These are phyloP conservation scores for Galleria mellonella DNA, from an alignment of 1,140 invertebrate genomes.

Conservation along the genomic window DNA sequence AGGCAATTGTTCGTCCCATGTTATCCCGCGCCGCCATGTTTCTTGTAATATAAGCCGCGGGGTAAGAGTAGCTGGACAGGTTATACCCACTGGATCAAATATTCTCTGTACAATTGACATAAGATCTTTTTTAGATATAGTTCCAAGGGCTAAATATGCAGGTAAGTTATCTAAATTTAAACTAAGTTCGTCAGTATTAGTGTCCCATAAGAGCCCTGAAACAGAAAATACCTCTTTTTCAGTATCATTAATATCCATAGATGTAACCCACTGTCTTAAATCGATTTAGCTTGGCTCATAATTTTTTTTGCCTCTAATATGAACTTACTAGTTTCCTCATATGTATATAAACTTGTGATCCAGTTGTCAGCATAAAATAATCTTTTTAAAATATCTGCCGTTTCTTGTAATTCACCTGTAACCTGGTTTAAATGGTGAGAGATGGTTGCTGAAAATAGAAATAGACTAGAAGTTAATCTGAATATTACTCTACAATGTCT, in stretches of 20 bases:
- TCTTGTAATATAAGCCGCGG: slow-evolving; percentile 9
- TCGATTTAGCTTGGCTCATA: slow-evolving; percentile 1
- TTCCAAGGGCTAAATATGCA: not conserved
- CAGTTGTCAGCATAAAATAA: not conserved
- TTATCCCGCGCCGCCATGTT: not conserved
- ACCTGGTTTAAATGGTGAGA: not conserved
- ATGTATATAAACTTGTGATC: not conserved
- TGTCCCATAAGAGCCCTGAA: slow-evolving; percentile 3
- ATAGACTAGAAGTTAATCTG: slow-evolving; percentile 2
- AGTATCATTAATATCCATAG: not conserved
- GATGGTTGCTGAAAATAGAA: not conserved
- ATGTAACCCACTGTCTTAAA: slow-evolving; percentile 1
- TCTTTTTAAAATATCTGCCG: slow-evolving; percentile 10
- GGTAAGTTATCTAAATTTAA: slow-evolving; percentile 3
- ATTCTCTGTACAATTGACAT: slow-evolving; percentile 10
- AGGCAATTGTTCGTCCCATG: slow-evolving; percentile 7
- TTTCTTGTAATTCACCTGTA: not conserved
- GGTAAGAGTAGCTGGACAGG: slow-evolving; percentile 5
- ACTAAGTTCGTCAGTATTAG: not conserved
- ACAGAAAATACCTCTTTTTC: not conserved
- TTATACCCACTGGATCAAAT: slow-evolving; percentile 10
- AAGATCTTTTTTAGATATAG: slow-evolving; percentile 10
- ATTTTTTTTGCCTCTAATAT: slow-evolving; percentile 7
- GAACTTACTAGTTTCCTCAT: not conserved
- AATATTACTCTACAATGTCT: slow-evolving; percentile 1